Evolutionary conservation across 1,140 invertebrate genomes (phyloP).

Genomic region (Aphidius gifuensis): DNA sequence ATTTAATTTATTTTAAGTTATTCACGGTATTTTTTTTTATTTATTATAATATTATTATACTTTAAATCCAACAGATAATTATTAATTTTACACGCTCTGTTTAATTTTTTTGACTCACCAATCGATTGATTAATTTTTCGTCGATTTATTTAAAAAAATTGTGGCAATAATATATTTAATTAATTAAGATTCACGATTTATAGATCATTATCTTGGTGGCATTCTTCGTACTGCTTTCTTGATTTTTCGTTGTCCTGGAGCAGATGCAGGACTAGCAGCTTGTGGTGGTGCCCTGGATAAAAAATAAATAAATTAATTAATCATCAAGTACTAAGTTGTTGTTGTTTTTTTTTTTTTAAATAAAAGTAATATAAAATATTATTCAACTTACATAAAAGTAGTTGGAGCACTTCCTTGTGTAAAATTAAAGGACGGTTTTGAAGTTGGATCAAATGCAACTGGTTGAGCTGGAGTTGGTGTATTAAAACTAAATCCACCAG

Average conservation of each 20-base stretch:
- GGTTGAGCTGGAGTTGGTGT: slow-evolving; percentile 31
- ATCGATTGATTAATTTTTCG: slow-evolving; percentile 14
- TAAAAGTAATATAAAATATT: slow-evolving; percentile 11
- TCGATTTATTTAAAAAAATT: slow-evolving; percentile 4
- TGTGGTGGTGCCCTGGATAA: slow-evolving; percentile 34
- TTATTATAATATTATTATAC: neutral
- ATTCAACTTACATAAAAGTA: slow-evolving; percentile 45
- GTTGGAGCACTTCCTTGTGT: slow-evolving; percentile 45
- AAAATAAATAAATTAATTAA: slow-evolving; percentile 15
- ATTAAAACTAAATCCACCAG: slow-evolving; percentile 45
- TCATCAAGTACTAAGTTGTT: slow-evolving; percentile 13
- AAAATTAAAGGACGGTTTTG: slow-evolving; percentile 49
- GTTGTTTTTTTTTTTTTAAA: slow-evolving; percentile 5
- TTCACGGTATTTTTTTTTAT: slow-evolving; percentile 7
- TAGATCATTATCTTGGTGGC: slow-evolving; percentile 24
- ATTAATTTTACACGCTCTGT: slow-evolving; percentile 4
- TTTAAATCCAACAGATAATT: neutral
- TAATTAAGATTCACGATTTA: no score
- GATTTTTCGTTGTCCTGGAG: slow-evolving; percentile 36
- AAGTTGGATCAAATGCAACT: slow-evolving; percentile 46
- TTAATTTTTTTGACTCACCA: slow-evolving; percentile 6
- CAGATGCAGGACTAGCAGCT: slow-evolving; percentile 12
- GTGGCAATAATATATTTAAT: neutral
- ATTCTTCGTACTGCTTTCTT: slow-evolving; percentile 50
- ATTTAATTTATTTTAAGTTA: no score